Evolutionary conservation across 2,797 vertebrate genomes (phyloP), one percentile per base, ranked within the genome.

Genomic region (Sparidentex hasta): DNA sequence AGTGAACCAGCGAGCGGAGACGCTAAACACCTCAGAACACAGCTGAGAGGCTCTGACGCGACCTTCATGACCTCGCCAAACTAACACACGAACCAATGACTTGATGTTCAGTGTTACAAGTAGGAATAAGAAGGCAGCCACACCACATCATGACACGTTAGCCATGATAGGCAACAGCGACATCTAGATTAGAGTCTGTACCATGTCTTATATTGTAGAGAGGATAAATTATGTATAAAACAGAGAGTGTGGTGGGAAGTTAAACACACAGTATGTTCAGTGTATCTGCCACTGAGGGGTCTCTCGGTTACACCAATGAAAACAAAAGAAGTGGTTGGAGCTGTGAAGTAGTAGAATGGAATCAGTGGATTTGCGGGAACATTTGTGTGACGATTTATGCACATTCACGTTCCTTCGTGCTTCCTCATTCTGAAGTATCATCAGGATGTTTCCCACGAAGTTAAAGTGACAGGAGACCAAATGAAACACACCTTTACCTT

Each of bases 1-100:
- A 80, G 74, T 85, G 90, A 91, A 90, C 67, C 48, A 43, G 57
- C 13, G 78, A 87, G 79, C 73, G 82, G 59, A 82, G 63, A 77
- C 79, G 52, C 69, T 66, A n/a, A 90, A 82, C 84, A 76, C 65
- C 80, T 80, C 80, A 44, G 43, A 84, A 80, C 82, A 70, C 25
- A 66, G 74, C 87, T 66, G 61, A 76, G 11, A 59, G 84, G 55
- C 65, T 78, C 62, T 20, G 65, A 79, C 47, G 23, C 48, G 76
- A 82, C 89, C 78, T 81, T 74, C 54, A 59, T 41, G 74, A 78
- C 71, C 66, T 66, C 58, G 61, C 61, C 44, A 27, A 72, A 65
- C 57, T 21, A 64, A 74, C 21, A 51, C 27, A 18, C 11, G 25
- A 63, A 71, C 20, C 58, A 55, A 25, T 41, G 21, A 72, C 44